Evolutionary conservation across 2,888 invertebrate species (phyloP).

Genomic region (Brassicogethes aeneus): DNA sequence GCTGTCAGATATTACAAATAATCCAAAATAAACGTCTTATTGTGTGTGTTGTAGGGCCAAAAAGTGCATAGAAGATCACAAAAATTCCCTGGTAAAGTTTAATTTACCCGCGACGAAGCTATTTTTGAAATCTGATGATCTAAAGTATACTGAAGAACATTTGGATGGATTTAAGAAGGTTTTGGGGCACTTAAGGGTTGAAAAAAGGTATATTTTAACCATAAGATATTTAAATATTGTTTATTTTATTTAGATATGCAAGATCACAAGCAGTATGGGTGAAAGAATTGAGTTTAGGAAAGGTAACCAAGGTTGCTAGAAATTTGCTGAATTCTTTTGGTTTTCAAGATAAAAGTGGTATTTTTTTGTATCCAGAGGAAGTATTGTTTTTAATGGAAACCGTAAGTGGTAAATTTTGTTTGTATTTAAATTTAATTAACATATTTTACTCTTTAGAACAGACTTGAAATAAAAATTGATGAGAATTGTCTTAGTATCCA

Average conservation of each 20-base stretch:
- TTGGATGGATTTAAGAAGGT: constrained; percentile 18
- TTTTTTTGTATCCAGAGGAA: constrained; percentile 53
- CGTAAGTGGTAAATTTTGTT: too few species aligned
- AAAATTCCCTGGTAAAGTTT: constrained; percentile 27
- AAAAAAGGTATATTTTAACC: constrained; percentile 20
- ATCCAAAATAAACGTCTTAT: too few species aligned
- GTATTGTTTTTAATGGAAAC: constrained; percentile 56
- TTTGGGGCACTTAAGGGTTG: constrained; percentile 26
- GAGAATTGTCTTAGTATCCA: constrained; percentile 53
- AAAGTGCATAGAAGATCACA: constrained; percentile 28
- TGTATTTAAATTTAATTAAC: constrained; percentile 1
- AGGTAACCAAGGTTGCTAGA: constrained; percentile 26
- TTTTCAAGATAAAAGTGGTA: constrained; percentile 29
- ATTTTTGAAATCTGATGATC: constrained; percentile 17
- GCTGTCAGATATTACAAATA: too few species aligned
- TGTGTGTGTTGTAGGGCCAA: constrained; percentile 11
- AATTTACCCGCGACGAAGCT: constrained; percentile 24
- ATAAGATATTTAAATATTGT: constrained; percentile 3
- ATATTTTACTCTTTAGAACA: constrained; percentile 45
- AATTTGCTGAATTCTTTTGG: constrained; percentile 29
- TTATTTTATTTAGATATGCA: constrained; percentile 18
- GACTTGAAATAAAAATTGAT: constrained; percentile 49
- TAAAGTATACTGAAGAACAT: constrained; percentile 14
- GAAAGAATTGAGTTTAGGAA: constrained; percentile 20
- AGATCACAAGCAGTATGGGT: constrained; percentile 31